phyloP scores from a whole-genome alignment of 2,113 vertebrate species.

The Danio rerio region DNA sequence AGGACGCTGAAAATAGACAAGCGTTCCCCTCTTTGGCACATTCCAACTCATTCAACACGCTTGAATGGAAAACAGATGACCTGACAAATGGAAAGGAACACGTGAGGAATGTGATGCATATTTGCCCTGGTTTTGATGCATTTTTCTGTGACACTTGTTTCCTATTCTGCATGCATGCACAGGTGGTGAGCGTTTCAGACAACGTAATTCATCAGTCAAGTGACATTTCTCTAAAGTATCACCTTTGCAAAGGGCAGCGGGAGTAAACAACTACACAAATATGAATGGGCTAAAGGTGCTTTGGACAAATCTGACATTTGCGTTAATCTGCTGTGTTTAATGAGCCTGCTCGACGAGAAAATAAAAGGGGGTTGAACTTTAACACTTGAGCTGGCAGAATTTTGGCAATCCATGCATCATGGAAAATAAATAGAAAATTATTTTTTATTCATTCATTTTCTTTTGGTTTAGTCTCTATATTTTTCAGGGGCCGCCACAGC shows the following conservation, averaged over 20 bases:
- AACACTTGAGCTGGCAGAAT: background rate
- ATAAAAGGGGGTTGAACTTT: slow-evolving; percentile 14
- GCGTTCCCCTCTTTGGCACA: slow-evolving; percentile 50
- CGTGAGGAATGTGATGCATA: background rate
- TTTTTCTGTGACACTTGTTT: slow-evolving; percentile 1
- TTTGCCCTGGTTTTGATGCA: background rate
- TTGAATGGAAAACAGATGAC: slow-evolving; percentile 36
- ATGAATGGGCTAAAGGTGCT: background rate
- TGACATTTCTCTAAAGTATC: slow-evolving; percentile 18
- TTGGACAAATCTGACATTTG: slow-evolving; percentile 37
- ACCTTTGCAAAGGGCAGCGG: slow-evolving; percentile 18
- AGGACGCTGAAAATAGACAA: slow-evolving; percentile 41
- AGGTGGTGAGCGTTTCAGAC: background rate
- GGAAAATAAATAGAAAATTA: background rate
- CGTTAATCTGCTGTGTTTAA: slow-evolving; percentile 31
- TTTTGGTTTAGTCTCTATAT: no score
- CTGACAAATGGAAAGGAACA: background rate
- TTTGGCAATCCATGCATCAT: background rate
- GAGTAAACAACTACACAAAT: slow-evolving; percentile 17
- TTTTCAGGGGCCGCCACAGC: no score
- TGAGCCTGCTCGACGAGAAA: slow-evolving; percentile 33
- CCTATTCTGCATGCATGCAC: background rate
- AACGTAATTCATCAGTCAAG: background rate
- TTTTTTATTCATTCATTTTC: no score
- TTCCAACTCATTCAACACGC: slow-evolving; percentile 36